Evolutionary conservation across 1,140 invertebrate genomes (phyloP), one percentile per base, ranked within the genome.

Genomic region (Drosophila saltans): DNA sequence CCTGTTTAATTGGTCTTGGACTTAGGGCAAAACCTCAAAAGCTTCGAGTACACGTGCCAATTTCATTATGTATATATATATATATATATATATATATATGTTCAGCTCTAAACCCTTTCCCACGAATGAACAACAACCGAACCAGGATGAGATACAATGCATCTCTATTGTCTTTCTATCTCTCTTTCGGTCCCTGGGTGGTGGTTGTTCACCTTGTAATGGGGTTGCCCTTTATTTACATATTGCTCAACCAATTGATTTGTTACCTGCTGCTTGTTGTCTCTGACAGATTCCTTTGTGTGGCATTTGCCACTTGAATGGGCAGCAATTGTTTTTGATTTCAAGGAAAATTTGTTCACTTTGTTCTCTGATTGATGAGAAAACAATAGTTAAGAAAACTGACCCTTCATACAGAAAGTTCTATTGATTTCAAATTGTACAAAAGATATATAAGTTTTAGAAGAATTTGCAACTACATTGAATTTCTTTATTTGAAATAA

Each of bases 201-300:
- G 40, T 26, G 30, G 39, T 39, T 45, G 8, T 2, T 40, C 21
- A 39, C 33, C 63, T 63, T 41, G 26, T 39, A 28, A 56, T 48
- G 66, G 36, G 33, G 66, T 39, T 81, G 85, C 74, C 67, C 80
- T 77, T 84, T 88, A 88, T 88, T 88, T 88, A 88, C 84, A 88
- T 88, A 88, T 88, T 88, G 84, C 56, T 88, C 84, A 88, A 78
- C 82, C 84, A 90, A 88, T 88, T 88, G 84, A 90, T 88, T 88
- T 89, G 83, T 80, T 88, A 88, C 83, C 82, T 86, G 83, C 84
- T 89, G 84, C 39, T 73, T 68, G 77, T 89, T 88, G 84, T 84
- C 84, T 88, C 84, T 84, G 84, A 89, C 84, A 88, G 84, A 84
- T 89, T 88, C 83, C 52, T 66, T 65, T 78, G 75, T 81, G 69